Evolutionary conservation across 2,888 invertebrate species (phyloP).

Genomic region (Napeogenes inachia): DNA sequence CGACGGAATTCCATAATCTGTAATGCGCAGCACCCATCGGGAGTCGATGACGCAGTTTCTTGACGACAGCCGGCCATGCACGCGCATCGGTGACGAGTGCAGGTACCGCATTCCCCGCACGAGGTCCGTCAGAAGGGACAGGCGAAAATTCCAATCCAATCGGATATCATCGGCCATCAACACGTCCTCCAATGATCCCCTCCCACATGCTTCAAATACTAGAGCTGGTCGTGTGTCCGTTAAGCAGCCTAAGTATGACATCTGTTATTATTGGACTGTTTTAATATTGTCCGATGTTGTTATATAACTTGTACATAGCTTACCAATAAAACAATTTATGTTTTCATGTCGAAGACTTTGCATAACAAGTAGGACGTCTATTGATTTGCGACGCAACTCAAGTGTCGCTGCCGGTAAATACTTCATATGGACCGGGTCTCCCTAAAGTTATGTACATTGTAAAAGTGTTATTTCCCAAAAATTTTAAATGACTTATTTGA

Average conservation of each 20-base stretch:
- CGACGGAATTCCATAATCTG: conserved; percentile 91
- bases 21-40: conserved; percentile 95
- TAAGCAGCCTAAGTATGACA: conserved; percentile 78
- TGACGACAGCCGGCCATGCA: conserved; percentile 92
- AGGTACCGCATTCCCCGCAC: conserved; percentile 95
- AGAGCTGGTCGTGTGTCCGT: conserved; percentile 88
- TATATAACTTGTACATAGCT: conserved; percentile 10
- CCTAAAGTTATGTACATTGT: conserved; percentile 72
- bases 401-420: conserved; percentile 81
- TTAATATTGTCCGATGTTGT: neutral
- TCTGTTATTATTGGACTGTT: no score
- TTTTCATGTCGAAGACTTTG: conserved; percentile 94
- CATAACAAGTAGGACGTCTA: conserved; percentile 86
- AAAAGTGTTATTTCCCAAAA: neutral
- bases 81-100: conserved; percentile 88
- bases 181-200: conserved; percentile 93
- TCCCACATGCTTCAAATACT: conserved; percentile 91
- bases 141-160: conserved; percentile 96
- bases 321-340: conserved; percentile 89
- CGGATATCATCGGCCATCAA: conserved; percentile 93
- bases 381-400: conserved; percentile 88
- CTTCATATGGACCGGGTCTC: conserved; percentile 93
- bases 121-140: conserved; percentile 94
- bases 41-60: conserved; percentile 96
- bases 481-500: neutral